A percentile compares a stretch with the other conserved stretches of the same genome.
phyloP scores from a whole-genome alignment of 2,113 vertebrate species.

The Boulengeromyrus knoepffleri region DNA sequence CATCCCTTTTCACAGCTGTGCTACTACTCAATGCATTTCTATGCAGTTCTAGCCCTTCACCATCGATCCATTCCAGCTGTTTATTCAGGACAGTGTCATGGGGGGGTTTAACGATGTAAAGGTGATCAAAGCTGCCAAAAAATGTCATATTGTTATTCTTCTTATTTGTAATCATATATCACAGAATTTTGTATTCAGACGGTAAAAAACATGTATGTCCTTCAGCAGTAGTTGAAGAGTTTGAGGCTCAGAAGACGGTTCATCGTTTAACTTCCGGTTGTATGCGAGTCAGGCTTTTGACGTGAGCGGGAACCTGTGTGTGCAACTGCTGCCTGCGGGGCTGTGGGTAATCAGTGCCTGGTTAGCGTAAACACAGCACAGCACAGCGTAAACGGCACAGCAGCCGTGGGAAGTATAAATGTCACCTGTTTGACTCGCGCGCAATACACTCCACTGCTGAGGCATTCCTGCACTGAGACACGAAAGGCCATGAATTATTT shows the following conservation, averaged over 20 bases:
- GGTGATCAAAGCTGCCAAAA: neutral
- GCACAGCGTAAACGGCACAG: neutral
- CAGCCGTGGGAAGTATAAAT: neutral
- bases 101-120: neutral
- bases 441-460: neutral
- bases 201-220: neutral
- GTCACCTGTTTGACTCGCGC: constrained; percentile 3
- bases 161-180: neutral
- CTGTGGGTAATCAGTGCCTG: neutral
- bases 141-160: neutral
- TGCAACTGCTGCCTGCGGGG: neutral
- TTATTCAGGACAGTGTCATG: neutral
- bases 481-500: constrained; percentile 4
- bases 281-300: neutral
- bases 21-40: neutral
- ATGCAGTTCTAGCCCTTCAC: neutral
- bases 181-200: neutral
- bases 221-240: neutral
- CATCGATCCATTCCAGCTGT: neutral
- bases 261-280: neutral
- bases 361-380: neutral
- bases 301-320: neutral
- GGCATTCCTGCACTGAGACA: neutral
- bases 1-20: neutral
- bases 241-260: neutral